Conservation (phyloP, 1,140 invertebrate species). For the Lepidurus packardi region DNA sequence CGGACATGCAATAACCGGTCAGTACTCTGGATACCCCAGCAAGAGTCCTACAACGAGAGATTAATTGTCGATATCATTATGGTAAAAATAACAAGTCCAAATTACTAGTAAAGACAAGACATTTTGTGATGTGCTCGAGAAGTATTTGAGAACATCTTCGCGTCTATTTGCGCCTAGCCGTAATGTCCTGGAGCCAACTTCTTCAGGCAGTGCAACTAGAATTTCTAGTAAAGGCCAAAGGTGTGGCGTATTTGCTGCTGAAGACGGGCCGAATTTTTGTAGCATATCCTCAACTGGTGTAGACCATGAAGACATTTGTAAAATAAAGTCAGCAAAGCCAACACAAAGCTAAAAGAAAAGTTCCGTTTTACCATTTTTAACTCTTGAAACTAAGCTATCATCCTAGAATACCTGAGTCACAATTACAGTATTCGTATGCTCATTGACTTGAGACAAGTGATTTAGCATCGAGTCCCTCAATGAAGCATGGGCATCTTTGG, state of each 20-base stretch:
- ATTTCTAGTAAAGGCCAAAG: slow-evolving; percentile 82
- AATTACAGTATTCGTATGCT: slow-evolving; percentile 74
- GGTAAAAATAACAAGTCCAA: neutral
- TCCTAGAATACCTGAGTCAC: slow-evolving; percentile 66
- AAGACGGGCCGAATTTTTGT: slow-evolving; percentile 53
- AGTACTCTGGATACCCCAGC: slow-evolving; percentile 29
- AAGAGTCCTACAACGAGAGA: slow-evolving; percentile 27
- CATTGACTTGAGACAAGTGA: slow-evolving; percentile 77
- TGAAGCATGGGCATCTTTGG: slow-evolving; percentile 71
- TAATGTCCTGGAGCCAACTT: slow-evolving; percentile 75
- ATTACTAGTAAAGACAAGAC: slow-evolving; percentile 33
- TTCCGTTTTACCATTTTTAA: slow-evolving; percentile 27
- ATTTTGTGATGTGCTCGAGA: slow-evolving; percentile 28
- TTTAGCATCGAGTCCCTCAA: slow-evolving; percentile 85
- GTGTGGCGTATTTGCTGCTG: slow-evolving; percentile 46
- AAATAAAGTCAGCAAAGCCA: slow-evolving; percentile 82
- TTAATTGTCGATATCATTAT: neutral
- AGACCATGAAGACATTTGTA: slow-evolving; percentile 92
- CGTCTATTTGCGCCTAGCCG: slow-evolving; percentile 85
- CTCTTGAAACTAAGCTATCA: neutral
- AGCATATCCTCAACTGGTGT: slow-evolving; percentile 80
- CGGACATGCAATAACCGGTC: slow-evolving; percentile 50
- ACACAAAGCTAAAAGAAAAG: slow-evolving; percentile 66
- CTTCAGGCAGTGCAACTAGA: slow-evolving; percentile 90
- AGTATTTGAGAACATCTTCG: slow-evolving; percentile 62